Percentiles rank a stretch among this genome's conserved stretches.
phyloP scores from a whole-genome alignment of 1,140 invertebrate genomes.

The Lasioglossum baleicum region DNA sequence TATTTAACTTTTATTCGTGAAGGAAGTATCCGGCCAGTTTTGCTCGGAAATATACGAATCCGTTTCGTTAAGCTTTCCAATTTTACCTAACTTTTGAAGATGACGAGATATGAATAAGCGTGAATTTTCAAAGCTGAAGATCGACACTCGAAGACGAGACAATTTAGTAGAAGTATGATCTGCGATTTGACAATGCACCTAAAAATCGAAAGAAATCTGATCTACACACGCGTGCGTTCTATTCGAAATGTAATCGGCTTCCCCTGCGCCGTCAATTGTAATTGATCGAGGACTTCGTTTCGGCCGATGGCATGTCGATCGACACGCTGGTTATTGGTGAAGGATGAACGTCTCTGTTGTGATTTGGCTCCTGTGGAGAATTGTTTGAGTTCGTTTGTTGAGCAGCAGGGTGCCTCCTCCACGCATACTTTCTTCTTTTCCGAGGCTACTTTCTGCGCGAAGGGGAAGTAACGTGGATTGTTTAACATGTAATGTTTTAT shows the following conservation, averaged over 20 bases:
- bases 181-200: too few species aligned
- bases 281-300: conserved; percentile 2
- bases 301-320: background rate
- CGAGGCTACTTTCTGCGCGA: background rate
- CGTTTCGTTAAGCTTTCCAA: too few species aligned
- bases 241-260: background rate
- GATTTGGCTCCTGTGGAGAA: conserved; percentile 1
- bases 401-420: background rate
- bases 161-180: too few species aligned
- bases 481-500: background rate
- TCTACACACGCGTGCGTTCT: background rate
- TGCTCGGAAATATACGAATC: too few species aligned
- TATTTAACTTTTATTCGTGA: background rate
- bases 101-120: too few species aligned
- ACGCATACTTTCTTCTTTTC: background rate
- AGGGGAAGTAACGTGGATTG: background rate
- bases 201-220: background rate
- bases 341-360: background rate
- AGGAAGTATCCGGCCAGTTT: too few species aligned
- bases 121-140: too few species aligned
- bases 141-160: too few species aligned
- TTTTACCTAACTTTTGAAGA: too few species aligned
- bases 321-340: background rate
- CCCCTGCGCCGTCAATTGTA: background rate
- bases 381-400: background rate